phyloP scores from a whole-genome alignment of 2,888 invertebrate genomes.

The Orgyia antiqua region DNA sequence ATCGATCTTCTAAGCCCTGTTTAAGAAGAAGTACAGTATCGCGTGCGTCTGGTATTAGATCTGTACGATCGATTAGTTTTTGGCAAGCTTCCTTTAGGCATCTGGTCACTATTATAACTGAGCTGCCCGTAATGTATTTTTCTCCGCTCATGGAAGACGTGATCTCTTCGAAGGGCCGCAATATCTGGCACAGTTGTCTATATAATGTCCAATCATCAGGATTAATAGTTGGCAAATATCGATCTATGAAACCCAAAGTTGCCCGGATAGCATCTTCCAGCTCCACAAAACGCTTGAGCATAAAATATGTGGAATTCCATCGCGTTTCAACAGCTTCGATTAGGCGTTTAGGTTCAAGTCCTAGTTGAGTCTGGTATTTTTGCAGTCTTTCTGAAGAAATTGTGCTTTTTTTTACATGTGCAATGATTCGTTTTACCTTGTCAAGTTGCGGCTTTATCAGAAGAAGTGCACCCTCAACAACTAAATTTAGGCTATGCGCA shows the following conservation, averaged over 20 bases:
- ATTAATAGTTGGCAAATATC: constrained; percentile 2
- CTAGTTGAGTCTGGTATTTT: constrained; percentile 2
- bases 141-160: constrained; percentile 16
- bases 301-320: constrained; percentile 9
- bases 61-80: neutral
- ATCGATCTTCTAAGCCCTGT: constrained; percentile 5
- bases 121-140: constrained; percentile 21
- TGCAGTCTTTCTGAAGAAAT: neutral
- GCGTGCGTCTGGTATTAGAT: neutral
- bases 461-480: constrained; percentile 12
- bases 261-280: constrained; percentile 1
- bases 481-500: constrained; percentile 18
- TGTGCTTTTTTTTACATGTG: constrained; percentile 1
- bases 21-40: constrained; percentile 3
- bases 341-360: constrained; percentile 3
- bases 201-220: constrained; percentile 17
- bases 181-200: constrained; percentile 12
- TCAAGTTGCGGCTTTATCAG: neutral
- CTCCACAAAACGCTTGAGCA: constrained; percentile 7
- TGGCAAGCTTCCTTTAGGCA: constrained; percentile 4
- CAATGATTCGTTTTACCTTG: neutral
- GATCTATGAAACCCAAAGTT: constrained; percentile 5
- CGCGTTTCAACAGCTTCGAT: constrained; percentile 5
- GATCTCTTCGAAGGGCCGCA: constrained; percentile 6
- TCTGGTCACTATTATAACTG: constrained; percentile 15